Percentiles rank a stretch among this genome's conserved stretches.
Conservation (phyloP, 35 echinoderm and acorn worm species). For the Apostichopus californicus region DNA sequence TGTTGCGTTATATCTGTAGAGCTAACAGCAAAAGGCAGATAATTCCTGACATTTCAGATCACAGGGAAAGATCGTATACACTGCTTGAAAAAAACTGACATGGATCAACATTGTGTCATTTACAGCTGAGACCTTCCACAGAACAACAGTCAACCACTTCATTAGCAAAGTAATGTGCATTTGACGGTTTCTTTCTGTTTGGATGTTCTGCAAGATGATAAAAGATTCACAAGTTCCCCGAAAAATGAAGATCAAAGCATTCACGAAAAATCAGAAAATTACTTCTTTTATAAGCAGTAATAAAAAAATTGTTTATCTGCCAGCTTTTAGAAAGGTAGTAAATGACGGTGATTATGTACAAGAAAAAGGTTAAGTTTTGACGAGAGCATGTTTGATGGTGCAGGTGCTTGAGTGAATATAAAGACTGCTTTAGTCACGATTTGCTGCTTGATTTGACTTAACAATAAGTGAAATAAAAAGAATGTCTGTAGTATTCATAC, state of each 20-base stretch:
- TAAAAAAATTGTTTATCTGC: background rate
- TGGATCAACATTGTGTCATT: background rate
- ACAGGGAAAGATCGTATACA: no score
- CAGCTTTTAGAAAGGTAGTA: slow-evolving; percentile 14
- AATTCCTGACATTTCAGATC: no score
- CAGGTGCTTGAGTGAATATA: background rate
- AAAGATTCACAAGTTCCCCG: background rate
- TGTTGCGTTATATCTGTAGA: no score
- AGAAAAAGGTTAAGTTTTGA: background rate
- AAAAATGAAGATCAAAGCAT: background rate
- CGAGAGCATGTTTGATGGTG: background rate
- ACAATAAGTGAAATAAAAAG: no score
- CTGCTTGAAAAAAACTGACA: background rate
- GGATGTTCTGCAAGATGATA: background rate
- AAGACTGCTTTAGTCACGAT: background rate
- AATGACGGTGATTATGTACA: background rate
- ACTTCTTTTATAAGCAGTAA: background rate
- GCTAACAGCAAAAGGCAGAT: no score
- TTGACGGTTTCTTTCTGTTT: background rate
- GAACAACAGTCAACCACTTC: background rate
- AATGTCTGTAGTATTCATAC: no score
- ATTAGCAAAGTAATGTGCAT: background rate
- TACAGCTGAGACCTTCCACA: background rate
- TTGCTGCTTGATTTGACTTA: no score
- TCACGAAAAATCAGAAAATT: background rate